Conservation (phyloP, 2,113 vertebrate species). For the Calyptomena viridis region DNA sequence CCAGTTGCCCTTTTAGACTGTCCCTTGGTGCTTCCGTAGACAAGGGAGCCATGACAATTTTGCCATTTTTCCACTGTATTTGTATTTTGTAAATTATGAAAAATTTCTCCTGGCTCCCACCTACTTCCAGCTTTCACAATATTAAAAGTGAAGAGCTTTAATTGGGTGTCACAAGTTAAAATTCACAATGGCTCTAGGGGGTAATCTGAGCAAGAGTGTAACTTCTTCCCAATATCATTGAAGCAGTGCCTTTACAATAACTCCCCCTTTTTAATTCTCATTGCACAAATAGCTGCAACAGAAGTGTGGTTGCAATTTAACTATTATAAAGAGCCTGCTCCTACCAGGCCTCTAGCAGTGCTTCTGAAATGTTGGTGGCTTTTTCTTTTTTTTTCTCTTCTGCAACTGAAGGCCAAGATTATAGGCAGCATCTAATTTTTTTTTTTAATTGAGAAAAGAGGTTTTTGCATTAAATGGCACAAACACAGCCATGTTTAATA, state of each 20-base stretch:
- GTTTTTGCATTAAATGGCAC: background rate
- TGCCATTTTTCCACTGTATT: background rate
- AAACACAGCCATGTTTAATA: background rate
- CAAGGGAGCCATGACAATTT: background rate
- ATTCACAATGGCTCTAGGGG: background rate
- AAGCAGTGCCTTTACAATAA: background rate
- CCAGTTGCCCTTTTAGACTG: background rate
- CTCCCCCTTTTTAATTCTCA: background rate
- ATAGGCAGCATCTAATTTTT: background rate
- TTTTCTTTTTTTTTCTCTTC: background rate
- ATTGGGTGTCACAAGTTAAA: background rate
- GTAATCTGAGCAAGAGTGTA: background rate
- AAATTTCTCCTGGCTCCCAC: background rate
- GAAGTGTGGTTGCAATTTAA: background rate
- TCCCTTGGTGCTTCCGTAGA: background rate
- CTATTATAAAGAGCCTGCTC: background rate
- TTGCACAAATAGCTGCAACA: background rate
- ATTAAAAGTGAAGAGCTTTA: background rate
- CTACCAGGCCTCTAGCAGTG: fast-evolving
- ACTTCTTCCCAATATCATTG: background rate
- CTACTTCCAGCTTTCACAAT: background rate
- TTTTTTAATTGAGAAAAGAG: background rate
- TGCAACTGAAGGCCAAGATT: background rate
- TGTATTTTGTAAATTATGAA: background rate
- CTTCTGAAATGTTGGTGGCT: background rate